These are phyloP conservation scores for Odontamblyopus rebecca DNA, from an alignment of 2,797 vertebrate species.

Conservation along the genomic window DNA sequence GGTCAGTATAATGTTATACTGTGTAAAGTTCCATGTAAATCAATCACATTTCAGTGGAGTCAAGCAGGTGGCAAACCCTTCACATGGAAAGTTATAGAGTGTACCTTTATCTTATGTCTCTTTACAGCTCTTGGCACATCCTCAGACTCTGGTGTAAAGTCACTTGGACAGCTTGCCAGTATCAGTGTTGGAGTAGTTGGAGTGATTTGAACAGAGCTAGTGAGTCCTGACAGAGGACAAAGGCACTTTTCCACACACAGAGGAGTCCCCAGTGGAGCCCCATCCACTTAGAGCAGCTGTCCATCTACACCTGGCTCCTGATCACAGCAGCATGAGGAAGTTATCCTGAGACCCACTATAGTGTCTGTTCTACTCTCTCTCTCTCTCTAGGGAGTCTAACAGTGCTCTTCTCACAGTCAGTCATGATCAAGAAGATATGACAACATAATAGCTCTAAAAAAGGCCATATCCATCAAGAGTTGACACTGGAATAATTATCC, in stretches of 20 bases:
- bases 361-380: slow-evolving; percentile 32
- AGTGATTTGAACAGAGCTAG: slow-evolving; percentile 23
- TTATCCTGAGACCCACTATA: slow-evolving; percentile 39
- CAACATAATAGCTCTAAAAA: slow-evolving; percentile 14
- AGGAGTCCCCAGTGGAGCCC: slow-evolving; percentile 52
- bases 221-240: slow-evolving; percentile 50
- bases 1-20: no score
- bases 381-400: slow-evolving; percentile 15
- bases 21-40: no score
- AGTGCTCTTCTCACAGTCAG: slow-evolving; percentile 10
- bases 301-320: slow-evolving; percentile 50
- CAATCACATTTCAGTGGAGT: neutral
- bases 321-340: slow-evolving; percentile 34
- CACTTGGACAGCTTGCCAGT: slow-evolving; percentile 50
- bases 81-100: no score
- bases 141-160: slow-evolving; percentile 33
- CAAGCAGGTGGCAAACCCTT: no score
- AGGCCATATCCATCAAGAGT: slow-evolving; percentile 1
- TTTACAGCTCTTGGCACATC: neutral
- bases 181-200: slow-evolving; percentile 39
- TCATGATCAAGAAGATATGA: slow-evolving; percentile 20
- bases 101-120: neutral
- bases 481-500: neutral
- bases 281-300: slow-evolving; percentile 51
- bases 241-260: slow-evolving; percentile 44